Base-by-base conservation (phyloP, 2,797 vertebrate species). In the Pseudopleuronectes americanus region DNA sequence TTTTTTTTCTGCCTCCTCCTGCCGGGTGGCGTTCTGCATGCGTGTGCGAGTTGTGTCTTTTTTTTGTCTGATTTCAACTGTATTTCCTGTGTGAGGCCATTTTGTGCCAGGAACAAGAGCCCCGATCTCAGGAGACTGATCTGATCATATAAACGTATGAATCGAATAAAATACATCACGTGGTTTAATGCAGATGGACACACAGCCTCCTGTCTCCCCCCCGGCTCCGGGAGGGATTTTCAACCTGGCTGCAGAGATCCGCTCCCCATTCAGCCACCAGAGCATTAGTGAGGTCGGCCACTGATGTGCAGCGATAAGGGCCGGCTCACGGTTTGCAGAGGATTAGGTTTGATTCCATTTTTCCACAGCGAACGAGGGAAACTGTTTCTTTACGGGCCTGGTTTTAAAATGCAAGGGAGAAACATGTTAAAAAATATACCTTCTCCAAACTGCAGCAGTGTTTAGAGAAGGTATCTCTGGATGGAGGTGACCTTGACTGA, bases 1-100 rank as follows among this genome's bases (percentile, higher is more conserved):
- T 76, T 77, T 67, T 71, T 71, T 82, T 43, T 41, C 31, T 57
- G 31, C 38, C 57, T 62, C 85, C 63, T 84, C 79, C 81, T 77
- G 47, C 69, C 80, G 76, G 70, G 69, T 67, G 56, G 6, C 43
- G 43, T 71, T 45, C 48, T 48, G 47, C 47, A 48, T 48, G 47
- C n/a, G 19, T 48, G n/a, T 33, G 48, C 16, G 41, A 7, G 52
- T 14, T 53, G 57, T 36, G 38, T 38, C 36, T 62, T n/a, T 22
- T 12, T 52, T 22, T 12, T 52, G 26, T 43, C 36, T 22, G 13
- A 52, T 61, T 41, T 52, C 21, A 19, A 1, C 59, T 54, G 21
- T 53, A 3, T 64, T 64, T 75, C 31, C 23, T 43, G 28, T 45
- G 45, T 6, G 45, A 36, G 6, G 57, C 21, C 7, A 17, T 65